Base-by-base conservation (phyloP, 1,140 invertebrate genomes). In the Medauroidea extradentata region DNA sequence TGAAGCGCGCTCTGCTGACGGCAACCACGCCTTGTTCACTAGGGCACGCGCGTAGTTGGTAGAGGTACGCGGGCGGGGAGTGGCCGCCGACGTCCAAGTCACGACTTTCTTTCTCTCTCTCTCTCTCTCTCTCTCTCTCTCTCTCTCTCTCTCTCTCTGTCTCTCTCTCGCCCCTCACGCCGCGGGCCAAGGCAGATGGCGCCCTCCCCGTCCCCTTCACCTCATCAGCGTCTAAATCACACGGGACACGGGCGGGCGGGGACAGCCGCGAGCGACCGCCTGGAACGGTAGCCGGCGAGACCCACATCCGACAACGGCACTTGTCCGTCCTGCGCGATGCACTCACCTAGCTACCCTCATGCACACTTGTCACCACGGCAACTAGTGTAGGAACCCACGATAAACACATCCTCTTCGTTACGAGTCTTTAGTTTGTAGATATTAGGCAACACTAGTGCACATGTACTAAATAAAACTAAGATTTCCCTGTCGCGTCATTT, bases 241-340 rank as follows among this genome's bases (percentile, higher is more conserved):
- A 39, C 50, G 63, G 64, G 62, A 64, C 64, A 72, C 66, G 68
- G 67, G 66, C 63, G 59, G 71, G 70, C 67, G 65, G 72, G 68
- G 75, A 75, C 67, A 69, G 70, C 70, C 70, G 68, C 63, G 65
- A 69, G 61, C 71, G 67, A 72, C 29, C 29, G 73, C 72, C 72
- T 73, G 74, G 71, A 74, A 74, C 64, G 71, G 70, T 72, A 63
- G 74, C 70, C 68, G 65, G 67, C 62, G 29, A 34, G 29, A 34
- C 29, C 11, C 29, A 34, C 29, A 4, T 34, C 29, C 4, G 62
- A 49, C 41, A 42, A 44, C 27, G 52, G 25, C n/a, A 27, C 46
- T 48, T 60, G 54, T 56, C 57, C 19, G 34, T 68, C 60, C 64
- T 70, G 63, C 70, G 71, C 71, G 73, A 71, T 67, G 69, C n/a